Conservation (phyloP, 1,140 invertebrate genomes). For the Lineus longissimus region DNA sequence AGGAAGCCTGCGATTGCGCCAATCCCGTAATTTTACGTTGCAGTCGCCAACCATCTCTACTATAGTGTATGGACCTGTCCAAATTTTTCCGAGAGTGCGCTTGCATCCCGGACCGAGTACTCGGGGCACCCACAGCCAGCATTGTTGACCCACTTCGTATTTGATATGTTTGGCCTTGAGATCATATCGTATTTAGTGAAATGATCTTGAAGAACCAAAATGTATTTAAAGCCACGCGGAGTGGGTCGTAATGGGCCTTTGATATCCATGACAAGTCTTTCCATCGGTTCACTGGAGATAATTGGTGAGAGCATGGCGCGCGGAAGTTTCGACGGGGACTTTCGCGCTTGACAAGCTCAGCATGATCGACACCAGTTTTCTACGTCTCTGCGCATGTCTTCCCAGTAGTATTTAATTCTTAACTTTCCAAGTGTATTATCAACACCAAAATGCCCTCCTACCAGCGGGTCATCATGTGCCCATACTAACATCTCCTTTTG, state of each 20-base stretch:
- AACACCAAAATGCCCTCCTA: slow-evolving; percentile 13
- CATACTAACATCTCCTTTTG: not conserved
- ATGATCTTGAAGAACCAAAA: not conserved
- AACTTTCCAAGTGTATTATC: slow-evolving; percentile 13
- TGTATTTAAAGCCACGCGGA: not conserved
- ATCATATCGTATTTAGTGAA: not conserved
- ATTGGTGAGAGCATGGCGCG: not conserved
- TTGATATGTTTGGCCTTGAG: no score
- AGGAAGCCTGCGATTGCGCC: no score
- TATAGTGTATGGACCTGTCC: no score
- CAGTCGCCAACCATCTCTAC: no score
- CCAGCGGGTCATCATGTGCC: slow-evolving; percentile 14
- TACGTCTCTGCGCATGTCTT: slow-evolving; percentile 14
- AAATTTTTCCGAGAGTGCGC: no score
- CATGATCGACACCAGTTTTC: slow-evolving; percentile 18
- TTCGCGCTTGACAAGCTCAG: slow-evolving; percentile 18
- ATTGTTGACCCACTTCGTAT: no score
- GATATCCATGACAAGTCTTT: not conserved
- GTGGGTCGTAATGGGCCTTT: not conserved
- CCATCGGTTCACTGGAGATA: not conserved
- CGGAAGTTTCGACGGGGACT: not conserved
- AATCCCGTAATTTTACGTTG: no score
- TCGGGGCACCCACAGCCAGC: no score
- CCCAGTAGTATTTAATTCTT: slow-evolving; percentile 18
- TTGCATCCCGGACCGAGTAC: no score